These are phyloP conservation scores for Lepidurus couesii DNA, from an alignment of 1,140 invertebrate species.

Conservation along the genomic window DNA sequence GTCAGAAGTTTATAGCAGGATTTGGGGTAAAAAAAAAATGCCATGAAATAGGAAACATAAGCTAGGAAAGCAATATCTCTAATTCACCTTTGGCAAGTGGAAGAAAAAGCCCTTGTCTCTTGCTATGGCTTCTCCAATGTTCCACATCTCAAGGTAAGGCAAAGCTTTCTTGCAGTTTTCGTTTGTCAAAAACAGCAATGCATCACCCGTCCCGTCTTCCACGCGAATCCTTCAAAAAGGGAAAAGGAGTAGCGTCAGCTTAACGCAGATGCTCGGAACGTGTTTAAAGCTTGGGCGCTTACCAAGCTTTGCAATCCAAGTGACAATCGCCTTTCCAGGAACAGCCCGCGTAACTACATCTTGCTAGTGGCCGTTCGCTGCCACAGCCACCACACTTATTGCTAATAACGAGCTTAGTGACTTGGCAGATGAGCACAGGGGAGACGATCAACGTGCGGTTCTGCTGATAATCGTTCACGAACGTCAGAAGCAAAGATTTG, in stretches of 20 bases:
- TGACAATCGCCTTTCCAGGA: constrained; percentile 28
- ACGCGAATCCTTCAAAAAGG: constrained; percentile 24
- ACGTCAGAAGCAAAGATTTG: neutral
- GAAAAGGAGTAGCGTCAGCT: neutral
- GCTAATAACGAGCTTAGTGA: constrained; percentile 31
- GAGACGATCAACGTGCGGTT: constrained; percentile 25
- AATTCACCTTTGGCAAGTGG: constrained; percentile 25
- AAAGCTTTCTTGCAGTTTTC: constrained; percentile 28
- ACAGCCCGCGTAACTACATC: constrained; percentile 31
- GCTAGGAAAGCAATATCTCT: neutral
- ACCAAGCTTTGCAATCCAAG: constrained; percentile 34
- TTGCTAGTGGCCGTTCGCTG: neutral
- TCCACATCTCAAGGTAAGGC: constrained; percentile 27
- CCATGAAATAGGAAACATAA: constrained; percentile 22
- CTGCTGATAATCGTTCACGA: constrained; percentile 5
- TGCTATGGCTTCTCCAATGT: constrained; percentile 20
- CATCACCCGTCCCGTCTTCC: constrained; percentile 31
- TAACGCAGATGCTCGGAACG: neutral
- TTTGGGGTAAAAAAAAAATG: too few species aligned
- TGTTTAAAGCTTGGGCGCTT: constrained; percentile 21
- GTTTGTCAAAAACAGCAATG: constrained; percentile 25
- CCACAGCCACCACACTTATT: constrained; percentile 30
- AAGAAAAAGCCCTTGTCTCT: constrained; percentile 24
- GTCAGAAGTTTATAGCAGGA: neutral
- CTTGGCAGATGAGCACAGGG: constrained; percentile 24